Evolutionary conservation across 2,113 vertebrate genomes (phyloP).

Genomic region (Periophthalmodon schlosseri): DNA sequence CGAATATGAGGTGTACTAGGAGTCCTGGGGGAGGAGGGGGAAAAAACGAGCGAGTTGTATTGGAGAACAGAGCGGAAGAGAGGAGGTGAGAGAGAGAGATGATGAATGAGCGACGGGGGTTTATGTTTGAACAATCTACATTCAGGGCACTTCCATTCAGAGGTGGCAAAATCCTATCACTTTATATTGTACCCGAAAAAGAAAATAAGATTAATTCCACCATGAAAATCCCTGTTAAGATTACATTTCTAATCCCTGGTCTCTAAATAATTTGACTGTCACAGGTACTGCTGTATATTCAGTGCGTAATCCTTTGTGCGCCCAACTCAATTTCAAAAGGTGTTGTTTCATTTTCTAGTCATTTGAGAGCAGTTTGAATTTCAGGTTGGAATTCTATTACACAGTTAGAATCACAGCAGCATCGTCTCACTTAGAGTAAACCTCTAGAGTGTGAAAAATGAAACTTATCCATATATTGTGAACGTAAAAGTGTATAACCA

Average conservation of each 20-base stretch:
- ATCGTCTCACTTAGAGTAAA: not conserved
- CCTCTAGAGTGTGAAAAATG: not conserved
- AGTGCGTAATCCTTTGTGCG: constrained; percentile 51
- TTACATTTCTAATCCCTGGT: constrained; percentile 64
- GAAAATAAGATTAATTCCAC: constrained; percentile 46
- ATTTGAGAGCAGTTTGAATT: constrained; percentile 33
- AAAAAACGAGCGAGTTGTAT: constrained; percentile 11
- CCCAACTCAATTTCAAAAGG: constrained; percentile 48
- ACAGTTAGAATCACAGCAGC: not conserved
- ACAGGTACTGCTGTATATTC: constrained; percentile 28
- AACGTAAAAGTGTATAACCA: not conserved
- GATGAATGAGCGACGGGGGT: constrained; percentile 25
- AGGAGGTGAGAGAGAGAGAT: constrained; percentile 14
- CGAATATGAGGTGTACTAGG: constrained; percentile 27
- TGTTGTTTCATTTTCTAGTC: constrained; percentile 31
- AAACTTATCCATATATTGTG: not conserved
- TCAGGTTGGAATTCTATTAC: constrained; percentile 12
- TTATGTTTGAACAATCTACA: constrained; percentile 28
- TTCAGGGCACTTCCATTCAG: constrained; percentile 35
- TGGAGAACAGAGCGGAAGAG: constrained; percentile 2
- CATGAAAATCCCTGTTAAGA: constrained; percentile 60
- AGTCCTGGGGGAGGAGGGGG: constrained; percentile 10
- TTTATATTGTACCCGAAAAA: constrained; percentile 45
- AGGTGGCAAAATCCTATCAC: constrained; percentile 46
- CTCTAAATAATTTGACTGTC: constrained; percentile 58